phyloP scores from a whole-genome alignment of 2,113 vertebrate species.

The Myotis davidii region DNA sequence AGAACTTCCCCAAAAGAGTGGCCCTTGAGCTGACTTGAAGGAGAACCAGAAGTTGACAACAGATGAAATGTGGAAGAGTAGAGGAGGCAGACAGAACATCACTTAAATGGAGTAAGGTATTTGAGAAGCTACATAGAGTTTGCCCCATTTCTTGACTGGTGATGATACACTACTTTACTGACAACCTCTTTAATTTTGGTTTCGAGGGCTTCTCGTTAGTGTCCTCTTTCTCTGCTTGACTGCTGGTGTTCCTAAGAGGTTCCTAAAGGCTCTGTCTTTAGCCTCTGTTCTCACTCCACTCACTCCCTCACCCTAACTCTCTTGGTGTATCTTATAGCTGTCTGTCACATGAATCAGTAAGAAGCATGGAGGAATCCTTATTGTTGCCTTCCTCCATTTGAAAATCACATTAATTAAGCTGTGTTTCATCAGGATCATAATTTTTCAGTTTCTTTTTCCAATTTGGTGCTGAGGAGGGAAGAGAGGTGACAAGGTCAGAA shows the following conservation, averaged over 20 bases:
- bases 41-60: background rate
- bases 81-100: background rate
- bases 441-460: background rate
- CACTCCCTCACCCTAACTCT: background rate
- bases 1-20: background rate
- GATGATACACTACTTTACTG: background rate
- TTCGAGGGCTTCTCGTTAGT: background rate
- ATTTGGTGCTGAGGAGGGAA: background rate
- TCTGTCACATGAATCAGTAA: background rate
- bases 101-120: background rate
- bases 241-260: background rate
- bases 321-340: background rate
- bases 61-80: background rate
- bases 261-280: background rate
- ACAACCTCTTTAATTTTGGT: background rate
- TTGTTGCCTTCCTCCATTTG: background rate
- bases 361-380: background rate
- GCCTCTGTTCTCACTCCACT: background rate
- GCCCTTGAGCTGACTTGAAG: background rate
- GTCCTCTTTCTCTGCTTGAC: background rate
- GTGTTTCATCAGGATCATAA: background rate
- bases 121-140: background rate
- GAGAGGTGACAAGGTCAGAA: background rate
- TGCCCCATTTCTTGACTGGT: background rate
- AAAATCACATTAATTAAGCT: background rate